Conservation (phyloP, 2,888 invertebrate species). For the Diaphora mendica region DNA sequence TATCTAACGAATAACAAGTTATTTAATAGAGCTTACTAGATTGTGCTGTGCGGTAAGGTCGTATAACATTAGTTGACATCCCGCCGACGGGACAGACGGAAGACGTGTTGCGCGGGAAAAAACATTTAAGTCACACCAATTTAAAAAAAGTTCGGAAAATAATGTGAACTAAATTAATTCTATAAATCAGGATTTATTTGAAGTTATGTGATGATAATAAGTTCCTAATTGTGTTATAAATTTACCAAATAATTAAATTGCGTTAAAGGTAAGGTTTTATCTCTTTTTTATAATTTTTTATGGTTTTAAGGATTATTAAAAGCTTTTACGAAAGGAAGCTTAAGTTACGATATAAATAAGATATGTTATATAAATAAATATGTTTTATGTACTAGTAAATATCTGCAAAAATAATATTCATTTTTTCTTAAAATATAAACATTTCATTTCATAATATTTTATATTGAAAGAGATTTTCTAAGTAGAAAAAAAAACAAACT, state of each 20-base stretch:
- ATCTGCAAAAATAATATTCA: neutral
- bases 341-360: neutral
- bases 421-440: neutral
- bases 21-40: neutral
- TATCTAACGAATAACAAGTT: neutral
- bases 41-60: neutral
- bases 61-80: neutral
- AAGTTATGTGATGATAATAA: neutral
- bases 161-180: neutral
- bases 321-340: neutral
- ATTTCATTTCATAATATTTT: neutral
- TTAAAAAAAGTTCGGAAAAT: neutral
- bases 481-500: neutral
- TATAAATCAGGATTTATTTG: neutral
- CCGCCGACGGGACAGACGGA: neutral
- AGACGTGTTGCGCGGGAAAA: neutral
- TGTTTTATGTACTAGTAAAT: no score
- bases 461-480: no score
- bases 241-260: neutral
- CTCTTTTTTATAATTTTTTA: neutral
- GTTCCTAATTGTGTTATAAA: neutral
- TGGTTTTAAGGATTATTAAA: neutral
- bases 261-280: neutral
- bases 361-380: no score
- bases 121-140: no score